Conservation (phyloP, 2,113 vertebrate species). For the Tupaia chinensis region DNA sequence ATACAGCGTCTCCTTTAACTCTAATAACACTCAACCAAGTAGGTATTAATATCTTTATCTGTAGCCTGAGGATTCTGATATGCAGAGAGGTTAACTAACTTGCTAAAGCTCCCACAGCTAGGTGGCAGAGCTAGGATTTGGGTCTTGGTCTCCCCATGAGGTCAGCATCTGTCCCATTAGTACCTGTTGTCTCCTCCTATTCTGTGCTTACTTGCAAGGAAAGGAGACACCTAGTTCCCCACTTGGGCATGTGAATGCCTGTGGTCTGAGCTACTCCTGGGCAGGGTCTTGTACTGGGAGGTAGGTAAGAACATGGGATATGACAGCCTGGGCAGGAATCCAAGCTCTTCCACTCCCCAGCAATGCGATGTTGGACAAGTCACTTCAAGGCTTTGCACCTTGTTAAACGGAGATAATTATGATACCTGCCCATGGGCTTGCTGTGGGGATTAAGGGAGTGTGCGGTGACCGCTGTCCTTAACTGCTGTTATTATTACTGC, state of each 20-base stretch:
- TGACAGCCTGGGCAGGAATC: background rate
- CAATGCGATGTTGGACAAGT: background rate
- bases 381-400: background rate
- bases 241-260: accelerated
- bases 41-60: background rate
- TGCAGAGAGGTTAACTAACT: background rate
- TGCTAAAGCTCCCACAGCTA: background rate
- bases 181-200: background rate
- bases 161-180: background rate
- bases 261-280: background rate
- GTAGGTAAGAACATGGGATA: background rate
- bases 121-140: background rate
- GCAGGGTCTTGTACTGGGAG: background rate
- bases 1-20: background rate
- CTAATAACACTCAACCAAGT: background rate
- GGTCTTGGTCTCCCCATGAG: no score
- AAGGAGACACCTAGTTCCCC: background rate
- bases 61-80: background rate
- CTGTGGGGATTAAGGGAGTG: background rate
- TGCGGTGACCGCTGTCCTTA: background rate
- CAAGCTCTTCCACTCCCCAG: background rate
- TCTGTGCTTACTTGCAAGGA: background rate
- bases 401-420: background rate
- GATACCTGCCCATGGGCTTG: background rate
- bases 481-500: background rate